phyloP scores from a whole-genome alignment of 2,113 vertebrate genomes.

The Gila orcuttii region DNA sequence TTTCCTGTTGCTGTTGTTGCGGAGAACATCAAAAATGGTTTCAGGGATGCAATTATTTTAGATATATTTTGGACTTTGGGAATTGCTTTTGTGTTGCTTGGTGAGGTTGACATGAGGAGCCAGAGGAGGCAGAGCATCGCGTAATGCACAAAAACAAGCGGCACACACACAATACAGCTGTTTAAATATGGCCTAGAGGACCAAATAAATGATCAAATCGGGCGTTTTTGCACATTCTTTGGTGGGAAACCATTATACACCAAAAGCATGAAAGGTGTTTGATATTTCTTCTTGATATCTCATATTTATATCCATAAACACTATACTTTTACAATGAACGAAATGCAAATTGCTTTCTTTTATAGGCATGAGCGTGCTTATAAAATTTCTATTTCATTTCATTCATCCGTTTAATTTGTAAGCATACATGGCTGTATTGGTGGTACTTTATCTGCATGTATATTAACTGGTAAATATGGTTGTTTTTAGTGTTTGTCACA shows the following conservation, averaged over 20 bases:
- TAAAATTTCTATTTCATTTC: too few relatives aligned
- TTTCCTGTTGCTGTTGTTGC: constrained; percentile 28
- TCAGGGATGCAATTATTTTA: constrained; percentile 61
- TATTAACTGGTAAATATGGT: background rate
- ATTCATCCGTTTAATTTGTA: too few relatives aligned
- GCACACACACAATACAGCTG: constrained; percentile 28
- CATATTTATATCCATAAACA: background rate
- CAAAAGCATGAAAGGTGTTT: background rate
- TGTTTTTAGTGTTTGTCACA: background rate
- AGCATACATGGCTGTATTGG: background rate
- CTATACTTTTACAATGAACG: background rate
- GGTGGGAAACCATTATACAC: background rate
- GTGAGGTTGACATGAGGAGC: constrained; percentile 52
- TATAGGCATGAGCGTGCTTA: background rate
- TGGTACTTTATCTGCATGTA: background rate
- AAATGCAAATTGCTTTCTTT: background rate
- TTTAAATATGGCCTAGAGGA: constrained; percentile 37
- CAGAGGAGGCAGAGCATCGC: constrained; percentile 18
- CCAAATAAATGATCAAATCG: constrained; percentile 20
- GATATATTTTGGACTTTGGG: constrained; percentile 57
- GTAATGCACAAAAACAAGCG: constrained; percentile 32
- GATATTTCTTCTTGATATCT: background rate
- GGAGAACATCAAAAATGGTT: constrained; percentile 60
- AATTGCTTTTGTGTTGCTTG: constrained; percentile 54
- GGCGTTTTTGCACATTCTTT: constrained; percentile 21